These are phyloP conservation scores for Cheilosia scutellata DNA, from an alignment of 2,888 invertebrate species.

Conservation along the genomic window DNA sequence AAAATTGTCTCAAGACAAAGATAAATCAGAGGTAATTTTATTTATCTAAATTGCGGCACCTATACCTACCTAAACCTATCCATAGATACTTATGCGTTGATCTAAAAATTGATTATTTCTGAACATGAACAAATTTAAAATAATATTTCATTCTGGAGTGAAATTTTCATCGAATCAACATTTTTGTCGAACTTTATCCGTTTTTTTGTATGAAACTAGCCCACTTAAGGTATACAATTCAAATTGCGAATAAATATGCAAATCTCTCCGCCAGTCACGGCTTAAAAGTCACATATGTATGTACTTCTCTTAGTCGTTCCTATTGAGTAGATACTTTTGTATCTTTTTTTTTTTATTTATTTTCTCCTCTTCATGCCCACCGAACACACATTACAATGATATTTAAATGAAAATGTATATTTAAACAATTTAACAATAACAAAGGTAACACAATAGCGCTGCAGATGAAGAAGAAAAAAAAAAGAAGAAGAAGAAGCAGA, in stretches of 20 bases:
- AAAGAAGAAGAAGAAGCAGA: neutral
- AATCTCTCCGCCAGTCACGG: constrained; percentile 33
- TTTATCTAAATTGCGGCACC: neutral
- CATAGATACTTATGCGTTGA: neutral
- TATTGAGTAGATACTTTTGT: constrained; percentile 45
- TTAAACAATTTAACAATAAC: constrained; percentile 42
- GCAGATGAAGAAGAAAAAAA: neutral
- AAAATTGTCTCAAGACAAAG: neutral
- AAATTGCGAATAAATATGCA: constrained; percentile 46
- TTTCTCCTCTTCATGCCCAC: constrained; percentile 26
- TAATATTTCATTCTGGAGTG: neutral
- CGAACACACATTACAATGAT: constrained; percentile 1
- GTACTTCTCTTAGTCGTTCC: neutral
- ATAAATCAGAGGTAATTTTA: constrained; percentile 1
- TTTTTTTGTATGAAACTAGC: neutral
- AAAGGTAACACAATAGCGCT: constrained; percentile 40
- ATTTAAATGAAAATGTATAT: constrained; percentile 46
- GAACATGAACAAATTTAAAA: neutral
- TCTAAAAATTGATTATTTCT: neutral
- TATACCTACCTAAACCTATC: neutral
- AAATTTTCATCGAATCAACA: neutral
- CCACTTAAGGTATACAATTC: constrained; percentile 20
- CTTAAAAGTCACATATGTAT: constrained; percentile 18
- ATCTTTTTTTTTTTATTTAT: constrained; percentile 1
- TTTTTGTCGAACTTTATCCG: neutral